Evolutionary conservation across 2,797 vertebrate genomes (phyloP).

Genomic region (Zenarchopterus dispar): DNA sequence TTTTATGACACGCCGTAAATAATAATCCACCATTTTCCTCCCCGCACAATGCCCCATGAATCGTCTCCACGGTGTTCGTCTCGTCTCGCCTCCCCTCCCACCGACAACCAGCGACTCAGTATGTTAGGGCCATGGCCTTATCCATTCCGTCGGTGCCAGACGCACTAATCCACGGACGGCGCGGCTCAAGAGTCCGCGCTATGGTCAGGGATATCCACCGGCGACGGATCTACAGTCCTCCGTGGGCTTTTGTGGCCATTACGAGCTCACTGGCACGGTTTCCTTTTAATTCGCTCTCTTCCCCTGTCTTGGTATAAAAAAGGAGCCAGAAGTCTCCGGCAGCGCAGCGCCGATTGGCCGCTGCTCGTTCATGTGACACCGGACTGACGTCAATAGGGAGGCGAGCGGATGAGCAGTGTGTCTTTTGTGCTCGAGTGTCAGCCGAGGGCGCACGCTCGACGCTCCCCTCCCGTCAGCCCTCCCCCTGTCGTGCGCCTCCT

Average conservation of each 20-base stretch:
- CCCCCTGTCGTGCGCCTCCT: too few species aligned
- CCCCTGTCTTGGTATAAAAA: slow-evolving; percentile 72
- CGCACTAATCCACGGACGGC: slow-evolving; percentile 62
- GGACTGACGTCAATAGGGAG: slow-evolving; percentile 94
- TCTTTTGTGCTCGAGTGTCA: slow-evolving; percentile 74
- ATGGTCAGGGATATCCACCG: slow-evolving; percentile 37
- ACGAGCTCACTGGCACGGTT: slow-evolving; percentile 69
- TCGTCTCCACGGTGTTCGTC: slow-evolving; percentile 64
- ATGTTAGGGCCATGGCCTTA: slow-evolving; percentile 80
- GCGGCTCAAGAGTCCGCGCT: background rate
- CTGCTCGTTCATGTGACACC: slow-evolving; percentile 86
- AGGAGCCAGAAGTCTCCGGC: slow-evolving; percentile 77
- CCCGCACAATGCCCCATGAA: slow-evolving; percentile 63
- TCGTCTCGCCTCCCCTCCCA: slow-evolving; percentile 44
- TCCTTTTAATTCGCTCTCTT: slow-evolving; percentile 69
- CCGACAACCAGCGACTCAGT: slow-evolving; percentile 77
- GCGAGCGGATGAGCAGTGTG: slow-evolving; percentile 84
- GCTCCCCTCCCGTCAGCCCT: background rate
- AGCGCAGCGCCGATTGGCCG: slow-evolving; percentile 85
- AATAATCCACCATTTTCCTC: slow-evolving; percentile 75
- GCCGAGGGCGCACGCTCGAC: slow-evolving; percentile 49
- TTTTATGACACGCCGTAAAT: slow-evolving; percentile 44
- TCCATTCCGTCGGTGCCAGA: slow-evolving; percentile 65
- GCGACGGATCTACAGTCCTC: slow-evolving; percentile 47
- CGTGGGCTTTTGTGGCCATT: slow-evolving; percentile 54